These are phyloP conservation scores for Myodes glareolus DNA, from an alignment of 2,113 vertebrate species.

Conservation along the genomic window DNA sequence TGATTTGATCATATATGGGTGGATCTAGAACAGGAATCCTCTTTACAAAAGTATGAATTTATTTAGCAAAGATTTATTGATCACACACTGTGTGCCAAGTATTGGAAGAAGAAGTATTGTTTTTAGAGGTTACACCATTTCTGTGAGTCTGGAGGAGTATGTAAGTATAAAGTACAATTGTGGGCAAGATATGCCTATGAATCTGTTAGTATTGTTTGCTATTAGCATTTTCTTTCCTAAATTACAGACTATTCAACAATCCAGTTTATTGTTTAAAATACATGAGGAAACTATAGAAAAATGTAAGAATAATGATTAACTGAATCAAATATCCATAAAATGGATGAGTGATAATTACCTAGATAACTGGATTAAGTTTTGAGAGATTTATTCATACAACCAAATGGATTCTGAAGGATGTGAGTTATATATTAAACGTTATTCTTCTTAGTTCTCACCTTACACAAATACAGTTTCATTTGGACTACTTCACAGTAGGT, in stretches of 20 bases:
- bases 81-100: background rate
- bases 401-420: background rate
- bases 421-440: background rate
- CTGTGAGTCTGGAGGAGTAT: background rate
- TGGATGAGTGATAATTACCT: background rate
- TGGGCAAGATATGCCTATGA: slow-evolving; percentile 9
- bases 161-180: slow-evolving; percentile 35
- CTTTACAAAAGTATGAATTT: slow-evolving; percentile 41
- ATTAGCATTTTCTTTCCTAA: slow-evolving; percentile 42
- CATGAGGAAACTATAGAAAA: slow-evolving; percentile 37
- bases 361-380: background rate
- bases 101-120: background rate
- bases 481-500: background rate
- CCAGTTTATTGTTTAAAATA: background rate
- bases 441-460: slow-evolving; percentile 14
- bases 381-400: slow-evolving; percentile 20
- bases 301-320: slow-evolving; percentile 2
- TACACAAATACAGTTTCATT: background rate
- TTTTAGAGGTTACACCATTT: background rate
- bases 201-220: background rate
- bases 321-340: slow-evolving; percentile 29
- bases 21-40: background rate
- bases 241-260: background rate
- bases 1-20: background rate
- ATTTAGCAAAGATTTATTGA: slow-evolving; percentile 43